Evolutionary conservation across 2,797 vertebrate genomes (phyloP), one percentile per base, ranked within the genome.

Genomic region (Sebastes dallii): DNA sequence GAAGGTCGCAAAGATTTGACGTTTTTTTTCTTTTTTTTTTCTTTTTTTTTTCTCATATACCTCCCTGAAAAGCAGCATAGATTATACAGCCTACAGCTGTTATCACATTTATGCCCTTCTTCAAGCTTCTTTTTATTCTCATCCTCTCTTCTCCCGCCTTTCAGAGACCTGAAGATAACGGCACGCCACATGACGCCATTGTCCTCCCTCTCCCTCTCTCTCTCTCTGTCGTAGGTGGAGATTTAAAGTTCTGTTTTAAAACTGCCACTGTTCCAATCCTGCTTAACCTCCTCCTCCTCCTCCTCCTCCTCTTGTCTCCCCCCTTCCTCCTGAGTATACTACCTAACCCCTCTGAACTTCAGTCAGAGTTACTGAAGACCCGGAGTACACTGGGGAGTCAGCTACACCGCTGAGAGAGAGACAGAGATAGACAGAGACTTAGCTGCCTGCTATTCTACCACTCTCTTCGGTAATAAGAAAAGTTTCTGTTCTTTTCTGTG

Each of bases 191-290:
- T 92, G 93, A 93, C 77, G 93, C 92, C 91, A 94, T 94, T 93
- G 93, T 94, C 93, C 93, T 89, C 92, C 42, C 86, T 79, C 89
- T 75, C 82, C 77, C 76, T 30, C 75, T 89, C 80, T 83, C 80
- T 83, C 72, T 90, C 81, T 82, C 88, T 85, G 83, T 93, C 91
- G 89, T 95, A 95, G 93, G 93, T 94, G 90, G 91, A 93, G 93
- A 96, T 95, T 96, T 95, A 95, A 95, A 95, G 93, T 96, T 94
- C 90, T 95, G 91, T 93, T 95, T 94, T 91, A 94, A 95, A 94
- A 93, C 93, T 91, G 90, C 92, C 92, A 92, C 91, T 89, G 89
- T 89, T 91, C 91, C 94, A 95, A 95, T 96, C 94, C 95, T 93
- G 91, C 94, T 95, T 94, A 94, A 95, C 95, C 89, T 93, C 87